Conservation (phyloP, 2,797 vertebrate genomes). For the Lithobates sylvaticus region DNA sequence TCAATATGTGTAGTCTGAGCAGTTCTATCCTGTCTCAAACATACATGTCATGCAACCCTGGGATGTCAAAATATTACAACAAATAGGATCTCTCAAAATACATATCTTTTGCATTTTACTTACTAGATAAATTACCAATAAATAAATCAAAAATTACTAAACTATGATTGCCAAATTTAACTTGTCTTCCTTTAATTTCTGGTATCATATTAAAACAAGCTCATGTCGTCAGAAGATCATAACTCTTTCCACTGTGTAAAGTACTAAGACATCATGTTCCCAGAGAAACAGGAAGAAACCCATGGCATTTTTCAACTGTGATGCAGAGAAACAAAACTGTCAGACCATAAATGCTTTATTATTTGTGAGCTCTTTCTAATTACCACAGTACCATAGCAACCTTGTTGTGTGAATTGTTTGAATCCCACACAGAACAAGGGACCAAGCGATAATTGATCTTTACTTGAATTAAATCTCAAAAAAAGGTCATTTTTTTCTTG, state of each 20-base stretch:
- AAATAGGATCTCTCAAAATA: not conserved
- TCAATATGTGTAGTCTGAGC: too few relatives aligned
- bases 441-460: conserved; percentile 55
- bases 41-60: too few relatives aligned
- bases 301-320: not conserved
- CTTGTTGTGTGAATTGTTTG: conserved; percentile 50
- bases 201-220: not conserved
- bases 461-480: conserved; percentile 47
- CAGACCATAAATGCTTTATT: conserved; percentile 43
- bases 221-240: not conserved
- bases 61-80: not conserved
- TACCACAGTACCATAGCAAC: conserved; percentile 55
- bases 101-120: not conserved
- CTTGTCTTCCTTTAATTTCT: not conserved
- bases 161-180: not conserved
- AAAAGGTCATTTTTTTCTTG: conserved; percentile 57
- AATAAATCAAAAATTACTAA: not conserved
- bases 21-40: too few relatives aligned
- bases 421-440: conserved; percentile 38
- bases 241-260: not conserved
- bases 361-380: conserved; percentile 43
- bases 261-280: not conserved
- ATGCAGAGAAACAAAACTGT: conserved; percentile 25
- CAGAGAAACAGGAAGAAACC: conserved; percentile 6
- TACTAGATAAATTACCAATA: not conserved